Percentiles rank a stretch among this genome's conserved stretches.
Evolutionary conservation across 2,888 invertebrate genomes (phyloP).

Genomic region (Drosophila atripex): DNA sequence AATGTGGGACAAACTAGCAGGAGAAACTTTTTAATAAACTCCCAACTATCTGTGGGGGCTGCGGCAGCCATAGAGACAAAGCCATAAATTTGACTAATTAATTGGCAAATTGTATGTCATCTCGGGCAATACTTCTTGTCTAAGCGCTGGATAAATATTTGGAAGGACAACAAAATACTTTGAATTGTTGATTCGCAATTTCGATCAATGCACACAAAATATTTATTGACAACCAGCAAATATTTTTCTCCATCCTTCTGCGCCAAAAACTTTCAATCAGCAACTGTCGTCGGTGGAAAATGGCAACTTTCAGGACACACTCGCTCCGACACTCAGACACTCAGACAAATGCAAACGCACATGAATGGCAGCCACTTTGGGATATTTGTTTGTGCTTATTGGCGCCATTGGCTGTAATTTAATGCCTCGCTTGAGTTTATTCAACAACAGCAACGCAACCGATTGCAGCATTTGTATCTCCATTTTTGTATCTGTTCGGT

Average conservation of each 20-base stretch:
- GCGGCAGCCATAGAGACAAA: not conserved
- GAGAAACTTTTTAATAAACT: slow-evolving; percentile 32
- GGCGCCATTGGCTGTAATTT: slow-evolving; percentile 71
- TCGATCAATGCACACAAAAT: slow-evolving; percentile 46
- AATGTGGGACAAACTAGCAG: slow-evolving; percentile 45
- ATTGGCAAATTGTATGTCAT: slow-evolving; percentile 21
- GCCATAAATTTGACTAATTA: slow-evolving; percentile 37
- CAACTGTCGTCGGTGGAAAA: slow-evolving; percentile 20
- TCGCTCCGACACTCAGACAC: slow-evolving; percentile 8
- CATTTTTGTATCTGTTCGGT: slow-evolving; percentile 1
- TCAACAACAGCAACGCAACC: slow-evolving; percentile 58
- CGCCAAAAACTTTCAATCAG: slow-evolving; percentile 47
- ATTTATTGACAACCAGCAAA: slow-evolving; percentile 61
- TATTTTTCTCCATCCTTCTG: slow-evolving; percentile 42
- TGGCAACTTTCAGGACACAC: slow-evolving; percentile 13
- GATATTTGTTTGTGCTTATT: slow-evolving; percentile 44
- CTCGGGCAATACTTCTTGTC: slow-evolving; percentile 30
- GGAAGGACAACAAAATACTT: slow-evolving; percentile 46
- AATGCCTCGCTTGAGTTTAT: slow-evolving; percentile 73
- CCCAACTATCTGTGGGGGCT: slow-evolving; percentile 10
- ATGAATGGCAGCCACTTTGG: slow-evolving; percentile 25
- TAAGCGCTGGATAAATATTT: slow-evolving; percentile 51
- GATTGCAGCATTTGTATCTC: slow-evolving; percentile 23
- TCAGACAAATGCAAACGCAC: slow-evolving; percentile 8
- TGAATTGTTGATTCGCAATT: slow-evolving; percentile 58